Conservation (phyloP, 1,140 invertebrate species). For the Drosophila paulistorum region DNA sequence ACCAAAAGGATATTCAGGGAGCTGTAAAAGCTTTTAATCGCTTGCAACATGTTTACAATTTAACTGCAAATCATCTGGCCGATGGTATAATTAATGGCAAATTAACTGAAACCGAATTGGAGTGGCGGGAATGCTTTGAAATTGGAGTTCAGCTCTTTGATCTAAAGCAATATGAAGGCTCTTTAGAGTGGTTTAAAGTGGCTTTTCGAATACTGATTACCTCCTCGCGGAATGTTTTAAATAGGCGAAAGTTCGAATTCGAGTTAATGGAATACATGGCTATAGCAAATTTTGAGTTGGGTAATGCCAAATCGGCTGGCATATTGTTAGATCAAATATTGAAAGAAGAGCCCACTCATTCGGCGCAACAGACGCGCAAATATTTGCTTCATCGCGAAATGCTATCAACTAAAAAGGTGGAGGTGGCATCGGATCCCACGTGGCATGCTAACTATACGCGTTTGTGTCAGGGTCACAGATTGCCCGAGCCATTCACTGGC, state of each 20-base stretch:
- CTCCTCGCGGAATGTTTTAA: background rate
- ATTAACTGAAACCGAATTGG: slow-evolving; percentile 24
- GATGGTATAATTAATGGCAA: slow-evolving; percentile 44
- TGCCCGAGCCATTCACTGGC: slow-evolving; percentile 10
- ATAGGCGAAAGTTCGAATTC: background rate
- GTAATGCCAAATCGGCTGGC: slow-evolving; percentile 28
- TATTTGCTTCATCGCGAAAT: slow-evolving; percentile 38
- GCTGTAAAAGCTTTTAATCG: slow-evolving; percentile 53
- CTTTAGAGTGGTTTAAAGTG: slow-evolving; percentile 54
- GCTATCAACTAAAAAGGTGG: background rate
- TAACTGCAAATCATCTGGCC: slow-evolving; percentile 46
- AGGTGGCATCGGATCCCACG: background rate
- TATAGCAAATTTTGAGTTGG: slow-evolving; percentile 55
- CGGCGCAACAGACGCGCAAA: slow-evolving; percentile 25
- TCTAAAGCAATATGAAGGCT: slow-evolving; percentile 19
- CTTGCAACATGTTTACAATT: slow-evolving; percentile 64
- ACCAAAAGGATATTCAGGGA: slow-evolving; percentile 56
- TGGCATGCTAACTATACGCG: slow-evolving; percentile 54
- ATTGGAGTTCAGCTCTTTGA: slow-evolving; percentile 62
- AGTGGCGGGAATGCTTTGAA: slow-evolving; percentile 65
- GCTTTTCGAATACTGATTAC: slow-evolving; percentile 31
- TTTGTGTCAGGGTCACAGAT: slow-evolving; percentile 55
- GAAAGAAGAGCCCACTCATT: slow-evolving; percentile 1
- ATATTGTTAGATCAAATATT: slow-evolving; percentile 39
- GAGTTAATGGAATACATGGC: slow-evolving; percentile 63